Evolutionary conservation across 2,113 vertebrate species (phyloP), one percentile per base, ranked within the genome.

Genomic region (Cebidichthys violaceus): DNA sequence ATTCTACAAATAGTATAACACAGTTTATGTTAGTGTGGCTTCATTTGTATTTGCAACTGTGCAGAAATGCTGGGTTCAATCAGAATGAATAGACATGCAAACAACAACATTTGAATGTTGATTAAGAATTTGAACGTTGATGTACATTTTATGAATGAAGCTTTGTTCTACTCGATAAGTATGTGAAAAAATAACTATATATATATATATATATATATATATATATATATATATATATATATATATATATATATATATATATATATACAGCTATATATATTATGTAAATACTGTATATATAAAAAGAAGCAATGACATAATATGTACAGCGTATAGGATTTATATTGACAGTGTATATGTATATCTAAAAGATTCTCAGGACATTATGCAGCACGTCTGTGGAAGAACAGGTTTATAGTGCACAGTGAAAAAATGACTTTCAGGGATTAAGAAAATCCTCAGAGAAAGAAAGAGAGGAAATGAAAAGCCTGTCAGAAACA

Each of bases 381-480:
- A 55, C 54, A 55, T 55, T 78, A 89, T 82, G 76, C 84, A 70
- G 55, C 71, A 72, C n/a, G 47, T 82, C 72, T 83, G 55, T 17
- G 41, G 61, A 86, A 52, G 71, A 74, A 78, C 59, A 60, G 83
- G 82, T 82, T 82, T 83, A 72, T 52, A 22, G 5, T 43, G 70
- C 55, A 61, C 33, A 69, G 73, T 70, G 39, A 33, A 35, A 59
- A 88, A 86, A 81, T 6, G n/a, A 55, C 68, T 86, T 89, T 75
- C 2, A 59, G 24, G 78, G 86, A 89, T 87, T 60, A 83, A 84
- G 71, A 77, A 82, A 91, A 87, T 86, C 84, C 74, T 86, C 45
- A 50, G 59, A 80, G 66, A 79, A 74, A 70, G 67, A 70, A 24
- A 68, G 62, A 61, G 67, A 77, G 75, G 86, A 89, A 86, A 89